Percentiles rank a stretch among this genome's conserved stretches.
Conservation (phyloP, 2,113 vertebrate species). For the Perca flavescens region DNA sequence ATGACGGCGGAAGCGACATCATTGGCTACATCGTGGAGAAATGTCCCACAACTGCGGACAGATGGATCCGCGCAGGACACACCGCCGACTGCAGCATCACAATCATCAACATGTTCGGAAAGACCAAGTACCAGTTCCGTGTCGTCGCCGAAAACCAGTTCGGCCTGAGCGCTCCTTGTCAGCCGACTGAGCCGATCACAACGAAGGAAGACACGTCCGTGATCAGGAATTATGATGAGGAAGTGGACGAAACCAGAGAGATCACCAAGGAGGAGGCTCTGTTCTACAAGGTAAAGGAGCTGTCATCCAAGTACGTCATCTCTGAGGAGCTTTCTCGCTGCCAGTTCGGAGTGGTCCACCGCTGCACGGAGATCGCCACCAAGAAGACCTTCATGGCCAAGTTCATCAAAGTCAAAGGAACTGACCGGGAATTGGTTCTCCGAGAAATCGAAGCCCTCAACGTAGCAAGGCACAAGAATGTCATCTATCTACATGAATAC, state of each 20-base stretch:
- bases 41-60: constrained; percentile 93
- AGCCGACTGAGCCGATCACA: constrained; percentile 92
- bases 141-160: constrained; percentile 97
- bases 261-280: constrained; percentile 89
- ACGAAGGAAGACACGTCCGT: constrained; percentile 96
- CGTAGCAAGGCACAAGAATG: constrained; percentile 90
- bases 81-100: constrained; percentile 91
- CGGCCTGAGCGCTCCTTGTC: constrained; percentile 92
- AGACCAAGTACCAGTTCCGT: constrained; percentile 97
- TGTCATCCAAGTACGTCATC: constrained; percentile 93
- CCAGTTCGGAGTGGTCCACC: constrained; percentile 95
- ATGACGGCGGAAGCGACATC: constrained; percentile 94
- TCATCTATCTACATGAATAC: constrained; percentile 94
- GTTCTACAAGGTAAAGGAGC: constrained; percentile 92
- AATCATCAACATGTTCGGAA: constrained; percentile 95
- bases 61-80: constrained; percentile 96
- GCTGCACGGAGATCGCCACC: constrained; percentile 92
- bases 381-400: constrained; percentile 98
- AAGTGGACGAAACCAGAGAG: constrained; percentile 94
- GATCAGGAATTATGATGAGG: constrained; percentile 95
- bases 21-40: constrained; percentile 95
- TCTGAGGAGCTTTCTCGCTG: constrained; percentile 96
- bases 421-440: constrained; percentile 94
- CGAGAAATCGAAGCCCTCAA: constrained; percentile 98
- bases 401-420: constrained; percentile 97